phyloP scores from a whole-genome alignment of 2,888 invertebrate species.

The Ischnura elegans region DNA sequence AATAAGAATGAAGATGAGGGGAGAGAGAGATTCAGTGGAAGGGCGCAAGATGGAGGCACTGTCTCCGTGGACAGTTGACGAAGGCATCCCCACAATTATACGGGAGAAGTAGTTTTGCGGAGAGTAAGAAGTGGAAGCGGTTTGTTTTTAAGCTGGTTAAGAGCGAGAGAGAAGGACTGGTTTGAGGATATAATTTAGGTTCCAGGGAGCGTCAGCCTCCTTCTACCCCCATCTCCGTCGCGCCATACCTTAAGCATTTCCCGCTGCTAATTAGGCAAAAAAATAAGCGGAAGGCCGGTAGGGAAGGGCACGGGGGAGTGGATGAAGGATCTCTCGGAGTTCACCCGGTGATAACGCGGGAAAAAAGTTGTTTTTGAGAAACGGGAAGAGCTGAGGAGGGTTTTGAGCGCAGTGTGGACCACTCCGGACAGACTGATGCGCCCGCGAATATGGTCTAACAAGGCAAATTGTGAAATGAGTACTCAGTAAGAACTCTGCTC shows the following conservation, averaged over 20 bases:
- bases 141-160: background rate
- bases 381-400: background rate
- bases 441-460: too few species aligned
- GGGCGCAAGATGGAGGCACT: background rate
- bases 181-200: background rate
- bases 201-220: background rate
- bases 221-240: background rate
- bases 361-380: background rate
- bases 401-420: too few species aligned
- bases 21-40: background rate
- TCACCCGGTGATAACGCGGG: background rate
- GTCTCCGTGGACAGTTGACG: background rate
- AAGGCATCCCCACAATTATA: background rate
- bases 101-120: background rate
- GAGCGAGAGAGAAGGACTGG: background rate
- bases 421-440: too few species aligned
- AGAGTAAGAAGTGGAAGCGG: background rate
- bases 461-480: too few species aligned
- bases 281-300: background rate
- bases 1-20: background rate
- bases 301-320: background rate
- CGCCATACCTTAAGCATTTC: conserved; percentile 22
- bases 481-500: too few species aligned
- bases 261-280: background rate
- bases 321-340: background rate